A percentile compares a stretch with the other conserved stretches of the same genome.
Conservation (phyloP, 2,113 vertebrate species). For the Xenopus tropicalis region UCB_Xtro_10.0 CM004445.2:120518501-120519000, state of each 20-base stretch:
- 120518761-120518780: conserved; percentile 33
- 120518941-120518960: conserved; percentile 43
- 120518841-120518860: conserved; percentile 45
- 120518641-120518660: too few species aligned
- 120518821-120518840: conserved; percentile 46
- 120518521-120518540: too few species aligned
- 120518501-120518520: too few species aligned
- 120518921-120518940: conserved; percentile 45
- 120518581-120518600: too few species aligned
- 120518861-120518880: conserved; percentile 36
- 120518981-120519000: conserved; percentile 39
- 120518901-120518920: conserved; percentile 47
- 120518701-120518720: neutral
- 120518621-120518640: too few species aligned
- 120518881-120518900: conserved; percentile 45
- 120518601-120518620: too few species aligned
- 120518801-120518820: conserved; percentile 42
- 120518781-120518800: conserved; percentile 26
- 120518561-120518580: too few species aligned
- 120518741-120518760: conserved; percentile 25
- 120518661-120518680: too few species aligned
- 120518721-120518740: conserved; percentile 14
- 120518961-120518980: conserved; percentile 31
- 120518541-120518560: too few species aligned
- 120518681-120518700: too few species aligned